Percentiles rank a stretch among this genome's conserved stretches.
phyloP scores from a whole-genome alignment of 2,888 invertebrate genomes.

The Tinea semifulvella region DNA sequence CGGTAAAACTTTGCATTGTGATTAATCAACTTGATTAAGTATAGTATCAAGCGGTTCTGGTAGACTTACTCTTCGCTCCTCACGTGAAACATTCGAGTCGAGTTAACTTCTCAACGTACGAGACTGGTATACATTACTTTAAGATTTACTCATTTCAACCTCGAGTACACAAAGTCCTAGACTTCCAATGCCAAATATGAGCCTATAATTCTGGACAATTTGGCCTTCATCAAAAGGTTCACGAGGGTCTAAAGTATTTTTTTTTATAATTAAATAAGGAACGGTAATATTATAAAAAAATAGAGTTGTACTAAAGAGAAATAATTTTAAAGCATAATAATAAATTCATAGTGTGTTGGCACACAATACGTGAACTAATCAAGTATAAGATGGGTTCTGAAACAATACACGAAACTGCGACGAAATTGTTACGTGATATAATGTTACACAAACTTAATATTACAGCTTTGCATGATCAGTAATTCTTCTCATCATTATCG shows the following conservation, averaged over 20 bases:
- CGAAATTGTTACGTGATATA: not conserved
- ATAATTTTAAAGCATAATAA: not conserved
- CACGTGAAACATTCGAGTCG: not conserved
- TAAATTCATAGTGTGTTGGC: conserved; percentile 1
- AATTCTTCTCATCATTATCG: no score
- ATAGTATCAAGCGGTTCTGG: conserved; percentile 9
- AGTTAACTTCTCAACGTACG: conserved; percentile 1
- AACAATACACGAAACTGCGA: conserved; percentile 3
- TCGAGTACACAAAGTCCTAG: no score
- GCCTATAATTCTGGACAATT: no score
- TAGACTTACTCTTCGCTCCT: conserved; percentile 2
- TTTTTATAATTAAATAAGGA: no score
- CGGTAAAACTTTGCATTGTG: conserved; percentile 11
- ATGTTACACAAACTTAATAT: conserved; percentile 5
- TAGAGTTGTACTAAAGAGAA: no score
- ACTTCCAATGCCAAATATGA: no score
- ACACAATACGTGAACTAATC: conserved; percentile 2
- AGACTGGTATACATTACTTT: no score
- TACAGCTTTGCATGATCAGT: no score
- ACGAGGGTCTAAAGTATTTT: no score
- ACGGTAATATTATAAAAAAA: no score
- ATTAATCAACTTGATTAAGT: conserved; percentile 12
- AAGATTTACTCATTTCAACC: no score
- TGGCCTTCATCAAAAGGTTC: no score
- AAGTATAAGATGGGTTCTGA: conserved; percentile 2